Conservation (phyloP, 2,888 invertebrate species). For the Phortica magna region DNA sequence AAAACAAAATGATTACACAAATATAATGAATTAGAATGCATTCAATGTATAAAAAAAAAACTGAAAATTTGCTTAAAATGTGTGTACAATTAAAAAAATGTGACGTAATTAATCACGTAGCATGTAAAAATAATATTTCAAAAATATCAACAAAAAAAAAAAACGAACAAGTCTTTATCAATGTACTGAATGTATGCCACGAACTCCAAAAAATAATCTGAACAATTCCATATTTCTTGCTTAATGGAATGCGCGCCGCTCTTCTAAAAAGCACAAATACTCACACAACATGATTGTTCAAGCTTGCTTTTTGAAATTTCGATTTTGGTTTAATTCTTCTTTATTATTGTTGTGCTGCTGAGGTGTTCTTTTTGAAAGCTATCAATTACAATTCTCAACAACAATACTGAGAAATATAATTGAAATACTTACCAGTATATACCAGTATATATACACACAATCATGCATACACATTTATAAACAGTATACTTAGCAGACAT, state of each 20-base stretch:
- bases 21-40: not conserved
- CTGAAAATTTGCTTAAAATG: not conserved
- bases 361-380: too few relatives aligned
- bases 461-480: slow-evolving; percentile 9
- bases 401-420: too few relatives aligned
- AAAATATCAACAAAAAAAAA: not conserved
- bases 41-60: slow-evolving; percentile 16
- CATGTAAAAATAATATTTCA: slow-evolving; percentile 9
- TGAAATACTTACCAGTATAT: too few relatives aligned
- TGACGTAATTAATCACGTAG: not conserved
- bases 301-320: too few relatives aligned
- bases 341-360: too few relatives aligned
- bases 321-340: too few relatives aligned
- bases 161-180: not conserved
- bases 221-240: too few relatives aligned
- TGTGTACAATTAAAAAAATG: not conserved
- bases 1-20: not conserved
- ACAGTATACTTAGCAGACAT: not conserved
- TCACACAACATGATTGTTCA: too few relatives aligned
- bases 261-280: too few relatives aligned
- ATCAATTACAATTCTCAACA: too few relatives aligned
- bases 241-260: too few relatives aligned
- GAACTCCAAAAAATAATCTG: not conserved
- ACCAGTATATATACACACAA: too few relatives aligned
- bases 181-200: not conserved